A percentile compares a stretch with the other conserved stretches of the same genome.
Evolutionary conservation across 1,140 invertebrate genomes (phyloP).

Genomic region (Platorchestia sp.): DNA sequence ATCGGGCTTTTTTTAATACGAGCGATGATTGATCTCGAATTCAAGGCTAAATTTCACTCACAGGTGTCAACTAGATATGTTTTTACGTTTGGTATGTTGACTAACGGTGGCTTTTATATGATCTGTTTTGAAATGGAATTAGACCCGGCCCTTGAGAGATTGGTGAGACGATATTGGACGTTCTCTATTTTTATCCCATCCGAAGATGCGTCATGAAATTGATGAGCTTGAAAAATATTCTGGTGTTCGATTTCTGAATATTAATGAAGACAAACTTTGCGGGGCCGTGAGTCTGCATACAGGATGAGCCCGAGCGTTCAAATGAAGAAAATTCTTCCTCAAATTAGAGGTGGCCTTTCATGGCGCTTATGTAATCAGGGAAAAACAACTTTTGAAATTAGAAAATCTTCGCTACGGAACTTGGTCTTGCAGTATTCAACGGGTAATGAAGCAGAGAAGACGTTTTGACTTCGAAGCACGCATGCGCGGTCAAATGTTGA

Average conservation of each 20-base stretch:
- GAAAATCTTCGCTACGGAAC: neutral
- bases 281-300: neutral
- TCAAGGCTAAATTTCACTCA: neutral
- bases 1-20: neutral
- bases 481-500: neutral
- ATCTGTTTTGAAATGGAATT: neutral
- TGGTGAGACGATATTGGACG: neutral
- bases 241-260: neutral
- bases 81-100: neutral
- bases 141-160: neutral
- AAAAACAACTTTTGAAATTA: neutral
- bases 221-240: neutral
- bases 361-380: neutral
- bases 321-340: neutral
- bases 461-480: neutral
- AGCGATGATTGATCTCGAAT: neutral
- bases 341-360: neutral
- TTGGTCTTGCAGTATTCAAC: neutral
- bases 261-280: neutral
- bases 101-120: neutral
- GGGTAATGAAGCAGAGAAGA: neutral
- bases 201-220: neutral
- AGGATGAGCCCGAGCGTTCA: neutral
- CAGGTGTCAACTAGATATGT: neutral
- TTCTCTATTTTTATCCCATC: neutral